Percentiles rank a stretch among this genome's conserved stretches.
phyloP scores from a whole-genome alignment of 2,113 vertebrate species.

The Oreochromis niloticus region DNA sequence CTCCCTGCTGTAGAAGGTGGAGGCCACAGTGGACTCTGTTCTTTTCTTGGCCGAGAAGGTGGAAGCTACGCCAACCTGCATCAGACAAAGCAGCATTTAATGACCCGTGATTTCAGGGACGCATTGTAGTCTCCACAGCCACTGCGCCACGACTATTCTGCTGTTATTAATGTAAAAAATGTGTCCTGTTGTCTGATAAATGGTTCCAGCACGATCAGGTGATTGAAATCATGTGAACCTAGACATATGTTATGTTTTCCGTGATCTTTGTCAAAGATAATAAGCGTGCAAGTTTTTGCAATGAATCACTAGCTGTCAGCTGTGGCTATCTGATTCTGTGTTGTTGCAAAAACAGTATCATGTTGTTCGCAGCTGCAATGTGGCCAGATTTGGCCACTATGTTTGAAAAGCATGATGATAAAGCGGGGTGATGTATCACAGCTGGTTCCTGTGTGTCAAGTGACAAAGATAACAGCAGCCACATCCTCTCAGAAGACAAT shows the following conservation, averaged over 20 bases:
- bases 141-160: background rate
- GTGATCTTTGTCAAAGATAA: slow-evolving; percentile 21
- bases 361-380: background rate
- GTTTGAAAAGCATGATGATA: slow-evolving; percentile 39
- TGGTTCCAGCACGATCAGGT: background rate
- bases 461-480: slow-evolving; percentile 57
- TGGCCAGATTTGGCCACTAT: background rate
- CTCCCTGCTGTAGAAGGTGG: background rate
- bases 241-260: background rate
- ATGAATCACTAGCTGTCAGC: slow-evolving; percentile 35
- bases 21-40: slow-evolving; percentile 17
- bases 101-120: slow-evolving; percentile 43
- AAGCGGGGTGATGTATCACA: slow-evolving; percentile 40
- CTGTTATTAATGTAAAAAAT: background rate
- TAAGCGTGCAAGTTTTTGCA: slow-evolving; percentile 33
- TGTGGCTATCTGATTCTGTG: slow-evolving; percentile 36
- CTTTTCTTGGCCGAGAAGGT: background rate
- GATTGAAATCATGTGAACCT: slow-evolving; percentile 22
- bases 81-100: slow-evolving; percentile 19
- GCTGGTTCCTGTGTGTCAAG: slow-evolving; percentile 51
- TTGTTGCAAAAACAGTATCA: slow-evolving; percentile 8
- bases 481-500: slow-evolving; percentile 58
- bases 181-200: background rate
- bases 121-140: slow-evolving; percentile 3
- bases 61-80: background rate